Conservation (phyloP, 2,888 invertebrate species). For the Eudemis profundana region DNA sequence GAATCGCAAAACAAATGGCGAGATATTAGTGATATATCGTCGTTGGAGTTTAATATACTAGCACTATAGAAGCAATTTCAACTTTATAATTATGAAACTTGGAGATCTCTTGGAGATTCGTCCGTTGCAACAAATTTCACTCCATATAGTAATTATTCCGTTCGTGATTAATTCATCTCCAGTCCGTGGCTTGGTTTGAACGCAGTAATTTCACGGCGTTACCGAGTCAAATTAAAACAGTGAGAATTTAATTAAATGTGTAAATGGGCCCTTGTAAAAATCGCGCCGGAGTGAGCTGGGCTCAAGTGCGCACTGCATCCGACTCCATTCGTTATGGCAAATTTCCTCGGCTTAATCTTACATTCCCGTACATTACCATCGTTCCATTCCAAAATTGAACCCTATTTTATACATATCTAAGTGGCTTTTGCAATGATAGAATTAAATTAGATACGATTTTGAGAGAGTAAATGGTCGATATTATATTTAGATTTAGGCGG, state of each 20-base stretch:
- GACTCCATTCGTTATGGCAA: conserved; percentile 66
- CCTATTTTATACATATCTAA: neutral
- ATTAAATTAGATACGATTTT: conserved; percentile 3
- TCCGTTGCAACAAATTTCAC: conserved; percentile 30
- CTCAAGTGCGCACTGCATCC: conserved; percentile 63
- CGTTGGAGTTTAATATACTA: conserved; percentile 4
- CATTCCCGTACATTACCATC: neutral
- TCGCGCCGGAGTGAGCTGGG: conserved; percentile 56
- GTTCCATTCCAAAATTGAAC: neutral
- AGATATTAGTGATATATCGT: no score
- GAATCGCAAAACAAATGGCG: no score
- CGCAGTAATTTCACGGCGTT: conserved; percentile 68
- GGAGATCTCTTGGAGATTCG: conserved; percentile 24
- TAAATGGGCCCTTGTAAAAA: conserved; percentile 80
- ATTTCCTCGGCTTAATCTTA: conserved; percentile 43
- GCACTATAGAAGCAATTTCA: conserved; percentile 9
- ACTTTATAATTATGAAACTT: conserved; percentile 29
- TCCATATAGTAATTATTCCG: conserved; percentile 42
- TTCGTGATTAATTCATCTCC: conserved; percentile 42
- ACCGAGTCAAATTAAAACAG: conserved; percentile 80
- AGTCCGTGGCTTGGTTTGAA: conserved; percentile 55
- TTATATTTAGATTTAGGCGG: conserved; percentile 44
- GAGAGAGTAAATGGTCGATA: neutral
- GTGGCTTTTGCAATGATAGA: neutral
- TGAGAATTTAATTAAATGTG: conserved; percentile 81